These are phyloP conservation scores for Lasiurus cinereus DNA, from an alignment of 2,113 vertebrate genomes.

Conservation along the genomic window DNA sequence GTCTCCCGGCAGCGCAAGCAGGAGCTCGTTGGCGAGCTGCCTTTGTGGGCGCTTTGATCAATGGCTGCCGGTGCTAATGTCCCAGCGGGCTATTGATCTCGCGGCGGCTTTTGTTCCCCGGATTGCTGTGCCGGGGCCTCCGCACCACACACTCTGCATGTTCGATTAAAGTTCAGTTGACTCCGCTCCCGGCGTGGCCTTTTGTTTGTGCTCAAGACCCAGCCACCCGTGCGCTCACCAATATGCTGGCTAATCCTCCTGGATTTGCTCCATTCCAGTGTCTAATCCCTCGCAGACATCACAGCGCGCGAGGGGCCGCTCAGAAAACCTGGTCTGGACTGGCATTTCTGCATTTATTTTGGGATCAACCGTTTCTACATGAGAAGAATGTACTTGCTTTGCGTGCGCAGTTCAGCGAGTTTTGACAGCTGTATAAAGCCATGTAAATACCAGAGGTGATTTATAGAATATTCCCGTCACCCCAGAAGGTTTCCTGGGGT, in stretches of 20 bases:
- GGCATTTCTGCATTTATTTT: neutral
- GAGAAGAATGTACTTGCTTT: neutral
- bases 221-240: slow-evolving; percentile 93
- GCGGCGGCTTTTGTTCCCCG: slow-evolving; percentile 92
- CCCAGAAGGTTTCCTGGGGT: neutral
- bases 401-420: neutral
- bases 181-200: slow-evolving; percentile 89
- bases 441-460: neutral
- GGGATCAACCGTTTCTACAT: neutral
- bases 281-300: slow-evolving; percentile 90
- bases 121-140: slow-evolving; percentile 90
- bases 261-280: slow-evolving; percentile 86
- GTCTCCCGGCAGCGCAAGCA: slow-evolving; percentile 77
- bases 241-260: slow-evolving; percentile 90
- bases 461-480: neutral
- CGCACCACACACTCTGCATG: slow-evolving; percentile 90
- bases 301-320: slow-evolving; percentile 82
- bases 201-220: slow-evolving; percentile 93
- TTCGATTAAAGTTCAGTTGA: slow-evolving; percentile 98
- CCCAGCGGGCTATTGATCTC: slow-evolving; percentile 97
- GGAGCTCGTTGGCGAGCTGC: slow-evolving; percentile 92
- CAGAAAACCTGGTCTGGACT: slow-evolving; percentile 89
- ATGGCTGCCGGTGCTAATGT: slow-evolving; percentile 95
- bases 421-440: neutral
- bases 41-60: slow-evolving; percentile 93